These are phyloP conservation scores for Ivindomyrus marchei DNA, from an alignment of 2,113 vertebrate genomes.

Conservation along the genomic window DNA sequence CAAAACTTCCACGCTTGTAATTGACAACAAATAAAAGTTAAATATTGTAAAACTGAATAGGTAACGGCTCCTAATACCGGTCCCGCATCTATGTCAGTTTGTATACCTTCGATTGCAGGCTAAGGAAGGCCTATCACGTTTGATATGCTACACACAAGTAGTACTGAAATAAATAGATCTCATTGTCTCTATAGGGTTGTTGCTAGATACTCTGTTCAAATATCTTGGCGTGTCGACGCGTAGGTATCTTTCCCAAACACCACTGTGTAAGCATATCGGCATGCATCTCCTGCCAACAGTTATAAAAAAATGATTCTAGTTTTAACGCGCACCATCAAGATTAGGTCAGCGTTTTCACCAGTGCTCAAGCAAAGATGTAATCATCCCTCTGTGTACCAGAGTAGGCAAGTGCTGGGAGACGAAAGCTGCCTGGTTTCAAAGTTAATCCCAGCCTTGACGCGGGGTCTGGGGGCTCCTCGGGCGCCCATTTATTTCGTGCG, in stretches of 20 bases:
- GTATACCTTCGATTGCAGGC: background rate
- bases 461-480: background rate
- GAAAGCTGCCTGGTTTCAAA: conserved; percentile 5
- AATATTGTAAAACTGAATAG: background rate
- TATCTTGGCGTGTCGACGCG: background rate
- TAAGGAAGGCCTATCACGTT: background rate
- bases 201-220: background rate
- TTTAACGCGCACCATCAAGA: background rate
- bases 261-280: background rate
- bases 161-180: background rate
- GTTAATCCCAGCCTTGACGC: conserved; percentile 3
- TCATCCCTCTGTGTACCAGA: conserved; percentile 14
- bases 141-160: background rate
- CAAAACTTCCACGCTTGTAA: background rate
- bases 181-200: background rate
- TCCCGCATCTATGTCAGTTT: background rate
- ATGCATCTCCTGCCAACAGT: background rate
- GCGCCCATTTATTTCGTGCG: background rate
- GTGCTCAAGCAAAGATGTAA: conserved; percentile 4
- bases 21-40: background rate
- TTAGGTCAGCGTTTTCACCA: conserved; percentile 5
- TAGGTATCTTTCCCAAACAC: background rate
- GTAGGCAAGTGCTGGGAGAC: conserved; percentile 31
- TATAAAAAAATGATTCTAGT: background rate
- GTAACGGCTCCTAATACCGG: background rate